A percentile compares a stretch with the other conserved stretches of the same genome.
Conservation (phyloP, 2,113 vertebrate species). For the Dasyprocta punctata region DNA sequence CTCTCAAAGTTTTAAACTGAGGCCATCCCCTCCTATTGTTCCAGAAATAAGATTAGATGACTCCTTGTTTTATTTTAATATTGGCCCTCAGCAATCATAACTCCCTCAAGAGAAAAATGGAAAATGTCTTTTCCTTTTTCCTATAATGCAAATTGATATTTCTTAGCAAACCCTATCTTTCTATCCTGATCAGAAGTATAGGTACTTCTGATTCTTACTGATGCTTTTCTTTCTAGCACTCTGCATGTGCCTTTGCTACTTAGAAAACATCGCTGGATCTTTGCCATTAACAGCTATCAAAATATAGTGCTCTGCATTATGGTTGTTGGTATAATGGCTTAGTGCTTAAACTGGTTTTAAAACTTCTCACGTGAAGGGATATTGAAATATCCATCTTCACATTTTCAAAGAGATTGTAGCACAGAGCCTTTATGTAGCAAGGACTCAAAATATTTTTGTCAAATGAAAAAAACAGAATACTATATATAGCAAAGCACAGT, state of each 20-base stretch:
- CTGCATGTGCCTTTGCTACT: not conserved
- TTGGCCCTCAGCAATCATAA: not conserved
- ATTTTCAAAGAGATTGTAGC: not conserved
- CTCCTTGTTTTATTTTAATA: not conserved
- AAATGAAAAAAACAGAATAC: not conserved
- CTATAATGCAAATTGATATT: not conserved
- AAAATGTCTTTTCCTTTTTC: not conserved
- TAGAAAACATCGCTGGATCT: not conserved
- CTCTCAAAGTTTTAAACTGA: not conserved
- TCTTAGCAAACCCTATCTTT: not conserved
- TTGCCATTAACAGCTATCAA: not conserved
- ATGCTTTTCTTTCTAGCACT: not conserved
- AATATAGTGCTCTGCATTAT: not conserved
- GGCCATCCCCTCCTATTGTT: not conserved
- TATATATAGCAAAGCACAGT: not conserved
- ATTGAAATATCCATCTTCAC: constrained; percentile 2
- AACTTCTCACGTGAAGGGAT: not conserved
- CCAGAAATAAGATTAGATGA: not conserved
- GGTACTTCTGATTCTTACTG: not conserved
- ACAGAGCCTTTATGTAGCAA: not conserved
- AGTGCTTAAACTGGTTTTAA: constrained; percentile 2
- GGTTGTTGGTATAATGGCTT: not conserved
- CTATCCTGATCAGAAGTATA: constrained; percentile 18
- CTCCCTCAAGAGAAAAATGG: not conserved
- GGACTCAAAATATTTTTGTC: not conserved